phyloP scores from a whole-genome alignment of 2,888 invertebrate species.

The Pristionchus japonicus region DNA sequence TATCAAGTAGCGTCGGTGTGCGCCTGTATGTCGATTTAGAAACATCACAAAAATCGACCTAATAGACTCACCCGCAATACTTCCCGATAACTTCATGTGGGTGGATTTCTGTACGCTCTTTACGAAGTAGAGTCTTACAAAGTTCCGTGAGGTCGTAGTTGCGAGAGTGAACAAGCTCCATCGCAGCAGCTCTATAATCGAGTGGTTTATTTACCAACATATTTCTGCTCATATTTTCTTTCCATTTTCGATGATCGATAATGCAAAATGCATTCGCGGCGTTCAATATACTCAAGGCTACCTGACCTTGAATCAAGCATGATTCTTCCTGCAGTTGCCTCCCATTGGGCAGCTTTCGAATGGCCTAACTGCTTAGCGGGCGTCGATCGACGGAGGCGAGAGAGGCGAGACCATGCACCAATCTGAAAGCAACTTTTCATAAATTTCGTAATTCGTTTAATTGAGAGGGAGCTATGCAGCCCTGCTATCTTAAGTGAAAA shows the following conservation, averaged over 20 bases:
- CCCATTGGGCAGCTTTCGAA: conserved; percentile 70
- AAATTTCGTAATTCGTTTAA: too few relatives aligned
- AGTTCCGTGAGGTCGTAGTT: conserved; percentile 89
- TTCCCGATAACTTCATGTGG: conserved; percentile 60
- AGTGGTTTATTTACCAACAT: too few relatives aligned
- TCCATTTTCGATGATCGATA: too few relatives aligned
- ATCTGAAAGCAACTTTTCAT: too few relatives aligned
- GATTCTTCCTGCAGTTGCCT: conserved; percentile 70
- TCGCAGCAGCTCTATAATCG: conserved; percentile 83
- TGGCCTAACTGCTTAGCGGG: conserved; percentile 61
- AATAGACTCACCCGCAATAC: conserved; percentile 49
- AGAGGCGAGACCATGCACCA: conserved; percentile 89
- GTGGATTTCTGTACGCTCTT: conserved; percentile 53
- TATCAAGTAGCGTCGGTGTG: too few relatives aligned
- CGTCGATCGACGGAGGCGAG: conserved; percentile 84
- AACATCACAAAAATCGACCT: too few relatives aligned
- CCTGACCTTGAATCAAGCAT: conserved; percentile 68
- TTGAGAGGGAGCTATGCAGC: background rate
- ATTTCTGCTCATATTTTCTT: background rate
- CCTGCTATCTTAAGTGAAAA: background rate
- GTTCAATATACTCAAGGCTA: too few relatives aligned
- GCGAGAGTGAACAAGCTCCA: conserved; percentile 91
- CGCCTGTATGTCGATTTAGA: too few relatives aligned
- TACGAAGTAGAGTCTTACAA: conserved; percentile 76
- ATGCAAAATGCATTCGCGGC: background rate